phyloP scores from a whole-genome alignment of 2,113 vertebrate species.

The Barbus barbus region DNA sequence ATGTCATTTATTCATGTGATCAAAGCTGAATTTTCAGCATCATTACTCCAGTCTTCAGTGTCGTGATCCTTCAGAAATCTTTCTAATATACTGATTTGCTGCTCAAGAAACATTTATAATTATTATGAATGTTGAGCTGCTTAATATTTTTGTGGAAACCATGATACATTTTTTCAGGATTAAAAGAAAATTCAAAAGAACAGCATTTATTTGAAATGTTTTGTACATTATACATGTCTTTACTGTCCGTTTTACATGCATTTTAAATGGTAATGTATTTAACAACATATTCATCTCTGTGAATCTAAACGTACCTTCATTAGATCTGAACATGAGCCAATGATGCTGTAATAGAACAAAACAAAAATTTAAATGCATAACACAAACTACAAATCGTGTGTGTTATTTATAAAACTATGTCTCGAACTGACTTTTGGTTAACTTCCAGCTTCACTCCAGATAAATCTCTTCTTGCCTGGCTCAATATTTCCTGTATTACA shows the following conservation, averaged over 20 bases:
- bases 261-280: not conserved
- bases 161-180: not conserved
- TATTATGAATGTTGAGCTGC: not conserved
- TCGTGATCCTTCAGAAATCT: not conserved
- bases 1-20: not conserved
- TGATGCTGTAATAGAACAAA: constrained; percentile 76
- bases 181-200: not conserved
- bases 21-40: not conserved
- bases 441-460: constrained; percentile 90
- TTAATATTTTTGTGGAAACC: too few species aligned
- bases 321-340: constrained; percentile 91
- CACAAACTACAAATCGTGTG: not conserved
- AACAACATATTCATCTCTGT: not conserved
- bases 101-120: not conserved
- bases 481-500: constrained; percentile 86
- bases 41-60: not conserved
- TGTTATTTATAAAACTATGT: not conserved
- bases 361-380: not conserved
- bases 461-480: constrained; percentile 84
- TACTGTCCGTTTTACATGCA: not conserved
- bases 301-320: constrained; percentile 76
- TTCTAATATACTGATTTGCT: not conserved
- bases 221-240: not conserved
- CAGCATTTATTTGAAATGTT: not conserved
- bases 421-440: constrained; percentile 85